These are phyloP conservation scores for Byasa hedistus DNA, from an alignment of 2,888 invertebrate genomes.

Conservation along the genomic window DNA sequence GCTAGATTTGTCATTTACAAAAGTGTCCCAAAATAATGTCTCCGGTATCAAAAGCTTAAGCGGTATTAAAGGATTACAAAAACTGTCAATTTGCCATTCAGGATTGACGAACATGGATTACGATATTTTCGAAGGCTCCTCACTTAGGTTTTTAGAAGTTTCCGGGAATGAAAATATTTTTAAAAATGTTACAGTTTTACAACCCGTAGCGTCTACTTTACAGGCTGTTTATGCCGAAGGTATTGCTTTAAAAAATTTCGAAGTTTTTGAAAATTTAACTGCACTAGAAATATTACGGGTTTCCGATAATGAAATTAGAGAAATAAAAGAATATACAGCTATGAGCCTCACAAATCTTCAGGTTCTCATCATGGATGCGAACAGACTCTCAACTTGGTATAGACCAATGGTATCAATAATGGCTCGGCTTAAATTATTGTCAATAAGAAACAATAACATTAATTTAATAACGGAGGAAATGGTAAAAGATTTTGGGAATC, in stretches of 20 bases:
- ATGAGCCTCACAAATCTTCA: constrained; percentile 58
- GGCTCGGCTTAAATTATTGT: constrained; percentile 61
- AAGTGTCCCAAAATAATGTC: constrained; percentile 41
- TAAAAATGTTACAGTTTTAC: constrained; percentile 50
- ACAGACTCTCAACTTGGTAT: constrained; percentile 80
- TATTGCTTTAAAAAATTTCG: constrained; percentile 57
- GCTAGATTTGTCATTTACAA: constrained; percentile 58
- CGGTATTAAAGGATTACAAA: constrained; percentile 44
- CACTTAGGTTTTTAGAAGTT: constrained; percentile 73
- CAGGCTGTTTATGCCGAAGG: constrained; percentile 68
- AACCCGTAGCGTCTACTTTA: constrained; percentile 62
- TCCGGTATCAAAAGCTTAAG: constrained; percentile 43
- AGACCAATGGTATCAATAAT: constrained; percentile 57
- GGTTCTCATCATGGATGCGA: constrained; percentile 74
- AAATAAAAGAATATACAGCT: constrained; percentile 50
- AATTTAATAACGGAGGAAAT: constrained; percentile 78
- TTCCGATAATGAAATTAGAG: constrained; percentile 71
- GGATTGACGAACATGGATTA: constrained; percentile 55
- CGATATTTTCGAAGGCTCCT: constrained; percentile 62
- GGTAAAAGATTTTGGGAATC: constrained; percentile 71
- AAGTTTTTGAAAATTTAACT: constrained; percentile 55
- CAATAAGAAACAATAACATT: constrained; percentile 76
- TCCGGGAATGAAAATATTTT: constrained; percentile 74
- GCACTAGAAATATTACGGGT: constrained; percentile 72
- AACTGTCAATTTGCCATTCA: constrained; percentile 66